Evolutionary conservation across 2,797 vertebrate species (phyloP), one percentile per base, ranked within the genome.

Genomic region (Austrolebias charrua): DNA sequence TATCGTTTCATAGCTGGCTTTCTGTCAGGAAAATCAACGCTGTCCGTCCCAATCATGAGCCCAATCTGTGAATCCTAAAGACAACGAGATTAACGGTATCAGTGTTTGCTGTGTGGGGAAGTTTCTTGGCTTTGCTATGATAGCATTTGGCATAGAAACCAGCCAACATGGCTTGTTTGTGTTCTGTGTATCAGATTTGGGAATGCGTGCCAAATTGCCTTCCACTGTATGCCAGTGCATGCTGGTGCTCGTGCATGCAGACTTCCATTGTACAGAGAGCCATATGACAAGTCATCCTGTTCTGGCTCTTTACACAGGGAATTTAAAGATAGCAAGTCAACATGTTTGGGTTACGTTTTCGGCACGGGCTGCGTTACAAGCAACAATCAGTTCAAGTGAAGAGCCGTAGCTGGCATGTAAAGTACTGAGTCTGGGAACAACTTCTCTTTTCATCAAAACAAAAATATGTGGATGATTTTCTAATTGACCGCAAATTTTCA

Each of bases 91-190:
- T n/a, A 61, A 65, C 59, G 35, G 48, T 16, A 44, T 75, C 66
- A 15, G 57, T 53, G 4, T 74, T 76, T 70, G 61, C 47, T 50
- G 24, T 69, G 63, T 66, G 59, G 38, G 67, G 47, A 40, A 59
- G 44, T 47, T 65, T 61, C 38, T 82, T 82, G 80, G 76, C 82
- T 65, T 59, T 63, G 2, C 53, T 66, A 65, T 59, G 70, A 67
- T 5, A 43, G 71, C 29, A 61, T 83, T 84, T 87, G 85, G 85
- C 84, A 74, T 69, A 20, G 54, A 72, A 76, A 73, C 12, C 46
- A 31, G 73, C 80, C 83, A 85, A 79, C 81, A 78, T 75, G 70
- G 76, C 65, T 83, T 88, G 86, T 88, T 89, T 90, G 85, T 85
- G 84, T 80, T 79, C 66, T 71, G 79, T 69, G 78, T 84, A 86